Conservation (phyloP, 2,797 vertebrate species). For the Neomorphus geoffroyi region DNA sequence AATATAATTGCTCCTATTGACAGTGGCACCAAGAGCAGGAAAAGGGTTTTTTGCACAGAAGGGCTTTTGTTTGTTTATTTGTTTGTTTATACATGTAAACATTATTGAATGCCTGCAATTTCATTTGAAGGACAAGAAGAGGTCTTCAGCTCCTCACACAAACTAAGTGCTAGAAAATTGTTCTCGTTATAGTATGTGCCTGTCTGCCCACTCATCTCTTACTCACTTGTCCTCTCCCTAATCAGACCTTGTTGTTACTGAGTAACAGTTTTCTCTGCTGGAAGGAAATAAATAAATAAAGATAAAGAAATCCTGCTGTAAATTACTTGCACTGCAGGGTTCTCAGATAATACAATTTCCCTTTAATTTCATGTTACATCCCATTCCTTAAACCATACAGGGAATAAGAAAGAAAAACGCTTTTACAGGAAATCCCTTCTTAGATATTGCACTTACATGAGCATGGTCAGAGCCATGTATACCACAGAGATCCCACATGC, state of each 20-base stretch:
- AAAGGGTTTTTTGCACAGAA: neutral
- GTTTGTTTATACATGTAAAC: neutral
- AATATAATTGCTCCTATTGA: neutral
- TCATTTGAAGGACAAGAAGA: constrained; percentile 50
- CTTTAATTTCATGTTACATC: neutral
- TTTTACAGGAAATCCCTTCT: constrained; percentile 62
- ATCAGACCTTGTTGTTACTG: neutral
- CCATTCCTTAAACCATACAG: neutral
- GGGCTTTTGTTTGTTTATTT: constrained; percentile 10
- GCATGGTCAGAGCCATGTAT: rapidly evolving
- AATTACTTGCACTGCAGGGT: neutral
- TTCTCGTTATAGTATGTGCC: neutral
- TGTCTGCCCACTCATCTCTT: constrained; percentile 16
- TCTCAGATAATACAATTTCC: neutral
- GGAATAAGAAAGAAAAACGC: neutral
- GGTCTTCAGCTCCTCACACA: neutral
- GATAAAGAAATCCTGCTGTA: neutral
- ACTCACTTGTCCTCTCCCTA: constrained; percentile 19
- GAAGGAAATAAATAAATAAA: neutral
- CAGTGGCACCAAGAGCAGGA: neutral
- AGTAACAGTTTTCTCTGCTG: neutral
- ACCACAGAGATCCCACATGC: neutral
- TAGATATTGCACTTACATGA: neutral
- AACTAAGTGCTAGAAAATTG: constrained; percentile 27
- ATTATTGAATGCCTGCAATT: constrained; percentile 6